phyloP scores from a whole-genome alignment of 2,888 invertebrate species.

The Mimumesa dahlbomi region DNA sequence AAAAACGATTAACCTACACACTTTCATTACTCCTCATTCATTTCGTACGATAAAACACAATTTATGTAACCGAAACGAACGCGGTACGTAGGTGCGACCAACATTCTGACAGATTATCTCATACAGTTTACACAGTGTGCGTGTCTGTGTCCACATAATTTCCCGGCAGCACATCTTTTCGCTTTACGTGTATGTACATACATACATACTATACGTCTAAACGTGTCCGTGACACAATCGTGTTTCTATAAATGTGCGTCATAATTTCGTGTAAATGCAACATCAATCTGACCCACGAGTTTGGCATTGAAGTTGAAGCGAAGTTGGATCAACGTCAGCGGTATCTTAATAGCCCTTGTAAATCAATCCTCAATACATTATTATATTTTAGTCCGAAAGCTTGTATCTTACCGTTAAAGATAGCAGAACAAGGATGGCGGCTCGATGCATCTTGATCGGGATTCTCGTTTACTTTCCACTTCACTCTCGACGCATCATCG shows the following conservation, averaged over 20 bases:
- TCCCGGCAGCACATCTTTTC: background rate
- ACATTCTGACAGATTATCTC: no score
- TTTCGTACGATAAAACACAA: background rate
- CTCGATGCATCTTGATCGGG: conserved; percentile 57
- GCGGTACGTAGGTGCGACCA: no score
- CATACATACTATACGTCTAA: no score
- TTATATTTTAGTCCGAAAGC: conserved; percentile 28
- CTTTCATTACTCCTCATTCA: background rate
- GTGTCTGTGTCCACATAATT: no score
- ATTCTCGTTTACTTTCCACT: conserved; percentile 29
- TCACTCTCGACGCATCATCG: conserved; percentile 41
- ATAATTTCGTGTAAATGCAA: conserved; percentile 1
- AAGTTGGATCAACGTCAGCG: conserved; percentile 21
- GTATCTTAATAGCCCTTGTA: conserved; percentile 41
- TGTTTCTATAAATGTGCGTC: background rate
- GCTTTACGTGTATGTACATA: no score
- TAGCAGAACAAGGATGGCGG: conserved; percentile 46
- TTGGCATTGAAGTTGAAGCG: conserved; percentile 46
- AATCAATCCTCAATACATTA: conserved; percentile 42
- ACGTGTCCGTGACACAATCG: no score
- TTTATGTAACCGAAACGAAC: background rate
- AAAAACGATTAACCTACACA: no score
- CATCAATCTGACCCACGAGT: conserved; percentile 48
- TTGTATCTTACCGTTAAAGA: conserved; percentile 58
- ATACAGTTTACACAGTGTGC: no score